Conservation (phyloP, 2,888 invertebrate genomes). For the Alviniconcha strummeri region DNA sequence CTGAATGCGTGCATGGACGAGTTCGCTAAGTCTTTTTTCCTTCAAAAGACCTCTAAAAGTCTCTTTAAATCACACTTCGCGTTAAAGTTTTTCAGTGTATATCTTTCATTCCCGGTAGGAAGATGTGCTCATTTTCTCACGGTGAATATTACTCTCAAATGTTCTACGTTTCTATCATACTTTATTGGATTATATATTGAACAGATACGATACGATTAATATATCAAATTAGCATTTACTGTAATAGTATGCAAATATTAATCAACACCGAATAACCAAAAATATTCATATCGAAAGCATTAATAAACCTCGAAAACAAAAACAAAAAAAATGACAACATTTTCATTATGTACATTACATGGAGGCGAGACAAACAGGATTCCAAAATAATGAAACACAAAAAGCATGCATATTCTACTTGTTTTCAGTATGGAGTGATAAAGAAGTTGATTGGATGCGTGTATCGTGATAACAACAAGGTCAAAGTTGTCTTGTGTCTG, state of each 20-base stretch:
- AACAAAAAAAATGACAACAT: slow-evolving; percentile 18
- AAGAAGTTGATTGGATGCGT: neutral
- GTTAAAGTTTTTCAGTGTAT: no score
- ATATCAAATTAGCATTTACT: neutral
- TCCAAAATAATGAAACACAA: neutral
- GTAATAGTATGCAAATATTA: neutral
- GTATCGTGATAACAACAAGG: neutral
- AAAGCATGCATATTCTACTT: slow-evolving; percentile 12
- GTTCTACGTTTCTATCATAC: no score
- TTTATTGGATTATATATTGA: no score
- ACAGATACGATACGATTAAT: no score
- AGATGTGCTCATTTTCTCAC: no score
- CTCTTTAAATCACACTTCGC: no score
- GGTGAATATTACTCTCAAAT: no score
- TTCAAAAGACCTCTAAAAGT: no score
- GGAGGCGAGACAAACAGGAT: slow-evolving; percentile 5
- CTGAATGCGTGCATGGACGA: no score
- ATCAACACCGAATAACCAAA: neutral
- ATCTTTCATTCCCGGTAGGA: no score
- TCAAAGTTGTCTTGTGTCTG: no score
- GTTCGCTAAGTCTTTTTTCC: no score
- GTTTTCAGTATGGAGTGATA: neutral
- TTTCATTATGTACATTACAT: slow-evolving; percentile 34
- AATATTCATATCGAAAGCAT: slow-evolving; percentile 14
- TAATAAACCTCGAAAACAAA: neutral